Evolutionary conservation across 2,888 invertebrate genomes (phyloP).

Genomic region (Lasioglossum vierecki): DNA sequence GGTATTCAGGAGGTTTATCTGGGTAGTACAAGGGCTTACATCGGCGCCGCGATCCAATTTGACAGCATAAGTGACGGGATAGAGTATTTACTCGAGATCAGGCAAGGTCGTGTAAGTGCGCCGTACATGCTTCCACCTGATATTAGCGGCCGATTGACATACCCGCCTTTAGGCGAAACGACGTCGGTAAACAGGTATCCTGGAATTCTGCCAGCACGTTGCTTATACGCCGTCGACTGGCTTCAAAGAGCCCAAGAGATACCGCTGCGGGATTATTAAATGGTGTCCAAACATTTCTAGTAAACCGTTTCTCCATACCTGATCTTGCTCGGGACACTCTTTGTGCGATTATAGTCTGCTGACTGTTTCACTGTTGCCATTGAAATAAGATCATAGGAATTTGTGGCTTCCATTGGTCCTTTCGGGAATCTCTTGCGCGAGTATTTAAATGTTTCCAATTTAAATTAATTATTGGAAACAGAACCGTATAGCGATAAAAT

Average conservation of each 20-base stretch:
- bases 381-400: neutral
- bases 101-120: conserved; percentile 43
- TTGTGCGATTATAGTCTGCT: neutral
- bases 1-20: conserved; percentile 58
- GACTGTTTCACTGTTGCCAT: neutral
- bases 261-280: neutral
- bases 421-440: neutral
- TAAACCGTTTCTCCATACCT: neutral
- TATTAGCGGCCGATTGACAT: conserved; percentile 60
- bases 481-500: no score
- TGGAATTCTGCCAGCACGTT: conserved; percentile 16
- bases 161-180: conserved; percentile 35
- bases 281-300: neutral
- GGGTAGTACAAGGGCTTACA: conserved; percentile 59
- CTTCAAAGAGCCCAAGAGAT: conserved; percentile 6
- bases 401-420: neutral
- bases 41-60: conserved; percentile 59
- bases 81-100: conserved; percentile 61
- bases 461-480: no score
- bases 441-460: no score
- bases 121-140: conserved; percentile 42
- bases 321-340: neutral
- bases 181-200: conserved; percentile 33
- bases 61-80: conserved; percentile 65
- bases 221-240: neutral